Conservation (phyloP, 2,797 vertebrate genomes). For the Acanthurus tractus region DNA sequence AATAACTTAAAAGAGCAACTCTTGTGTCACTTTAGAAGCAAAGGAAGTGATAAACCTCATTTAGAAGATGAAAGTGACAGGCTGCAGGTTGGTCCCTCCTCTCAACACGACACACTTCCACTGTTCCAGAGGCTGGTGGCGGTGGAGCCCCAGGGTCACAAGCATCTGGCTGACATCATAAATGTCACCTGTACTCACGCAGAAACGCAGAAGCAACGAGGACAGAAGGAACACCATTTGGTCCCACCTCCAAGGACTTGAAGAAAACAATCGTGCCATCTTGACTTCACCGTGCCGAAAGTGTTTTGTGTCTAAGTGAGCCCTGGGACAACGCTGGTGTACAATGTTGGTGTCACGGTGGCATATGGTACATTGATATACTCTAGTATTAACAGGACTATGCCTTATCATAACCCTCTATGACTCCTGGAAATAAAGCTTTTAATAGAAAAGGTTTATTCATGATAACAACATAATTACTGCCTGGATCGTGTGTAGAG, state of each 20-base stretch:
- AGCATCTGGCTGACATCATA: constrained; percentile 57
- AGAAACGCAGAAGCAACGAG: constrained; percentile 49
- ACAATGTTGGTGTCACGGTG: not conserved
- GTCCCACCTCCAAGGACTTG: constrained; percentile 35
- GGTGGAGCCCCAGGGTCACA: constrained; percentile 28
- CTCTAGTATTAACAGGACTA: not conserved
- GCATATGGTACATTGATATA: not conserved
- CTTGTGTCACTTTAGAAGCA: constrained; percentile 2
- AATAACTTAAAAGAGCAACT: not conserved
- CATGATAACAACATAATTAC: too few relatives aligned
- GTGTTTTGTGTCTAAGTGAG: not conserved
- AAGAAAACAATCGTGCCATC: constrained; percentile 23
- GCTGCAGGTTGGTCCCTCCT: constrained; percentile 6
- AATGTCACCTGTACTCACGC: constrained; percentile 30
- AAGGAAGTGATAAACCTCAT: constrained; percentile 1
- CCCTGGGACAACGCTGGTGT: not conserved
- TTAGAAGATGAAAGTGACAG: constrained; percentile 8
- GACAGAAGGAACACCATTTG: constrained; percentile 59
- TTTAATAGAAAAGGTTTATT: too few relatives aligned
- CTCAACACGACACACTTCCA: not conserved
- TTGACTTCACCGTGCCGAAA: constrained; percentile 23
- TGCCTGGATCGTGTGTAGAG: too few relatives aligned
- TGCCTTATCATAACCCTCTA: not conserved
- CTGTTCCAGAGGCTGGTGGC: constrained; percentile 1
- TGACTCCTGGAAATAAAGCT: too few relatives aligned